A percentile compares a stretch with the other conserved stretches of the same genome.
Conservation (phyloP, 2,888 invertebrate species). For the Aethes cnicana region DNA sequence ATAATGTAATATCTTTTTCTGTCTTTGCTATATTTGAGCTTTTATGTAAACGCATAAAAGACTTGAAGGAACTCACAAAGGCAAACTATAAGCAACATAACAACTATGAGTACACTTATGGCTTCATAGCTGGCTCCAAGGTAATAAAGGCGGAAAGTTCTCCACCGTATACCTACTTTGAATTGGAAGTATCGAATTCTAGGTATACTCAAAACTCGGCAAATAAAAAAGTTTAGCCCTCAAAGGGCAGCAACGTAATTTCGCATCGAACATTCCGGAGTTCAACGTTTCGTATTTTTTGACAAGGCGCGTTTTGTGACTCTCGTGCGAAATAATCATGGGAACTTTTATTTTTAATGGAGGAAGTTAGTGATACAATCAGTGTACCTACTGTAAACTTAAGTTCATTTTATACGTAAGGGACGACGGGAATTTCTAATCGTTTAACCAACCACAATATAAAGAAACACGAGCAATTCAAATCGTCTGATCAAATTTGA, state of each 20-base stretch:
- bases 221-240: slow-evolving; percentile 18
- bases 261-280: background rate
- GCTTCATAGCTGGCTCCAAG: slow-evolving; percentile 48
- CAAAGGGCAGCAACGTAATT: slow-evolving; percentile 1
- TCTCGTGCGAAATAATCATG: no score
- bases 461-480: background rate
- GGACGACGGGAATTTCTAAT: no score
- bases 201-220: slow-evolving; percentile 15
- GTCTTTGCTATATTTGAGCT: no score
- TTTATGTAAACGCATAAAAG: background rate
- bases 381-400: no score
- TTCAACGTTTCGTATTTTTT: no score
- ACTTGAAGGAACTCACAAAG: background rate
- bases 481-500: background rate
- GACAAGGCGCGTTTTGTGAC: no score
- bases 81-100: slow-evolving; percentile 35
- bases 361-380: no score
- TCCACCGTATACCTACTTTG: slow-evolving; percentile 37
- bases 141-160: slow-evolving; percentile 59
- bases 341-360: no score
- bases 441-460: no score
- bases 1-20: no score
- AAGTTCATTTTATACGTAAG: no score
- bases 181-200: no score
- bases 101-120: slow-evolving; percentile 57